phyloP scores from a whole-genome alignment of 2,888 invertebrate genomes.

The Caenorhabditis macrosperma region DNA sequence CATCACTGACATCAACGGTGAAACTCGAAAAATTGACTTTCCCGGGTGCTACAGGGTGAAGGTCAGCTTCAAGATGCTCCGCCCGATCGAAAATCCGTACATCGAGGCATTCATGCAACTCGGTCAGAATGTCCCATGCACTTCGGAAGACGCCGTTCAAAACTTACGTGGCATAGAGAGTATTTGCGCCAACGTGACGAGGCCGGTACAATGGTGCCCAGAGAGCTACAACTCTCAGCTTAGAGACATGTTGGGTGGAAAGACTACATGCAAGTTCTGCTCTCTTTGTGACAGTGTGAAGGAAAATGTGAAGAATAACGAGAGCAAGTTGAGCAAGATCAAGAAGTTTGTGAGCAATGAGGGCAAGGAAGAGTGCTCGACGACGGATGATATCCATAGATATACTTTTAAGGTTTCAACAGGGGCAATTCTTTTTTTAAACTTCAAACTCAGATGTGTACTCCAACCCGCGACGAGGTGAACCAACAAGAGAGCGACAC shows the following conservation, averaged over 20 bases:
- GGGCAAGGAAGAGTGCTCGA: conserved; percentile 61
- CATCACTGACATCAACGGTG: conserved; percentile 64
- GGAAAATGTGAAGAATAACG: conserved; percentile 58
- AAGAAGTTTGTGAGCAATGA: conserved; percentile 64
- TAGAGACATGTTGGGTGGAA: conserved; percentile 68
- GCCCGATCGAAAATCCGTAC: conserved; percentile 71
- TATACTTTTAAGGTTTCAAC: conserved; percentile 65
- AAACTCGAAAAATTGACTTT: conserved; percentile 65
- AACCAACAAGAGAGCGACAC: conserved; percentile 62
- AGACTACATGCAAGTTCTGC: conserved; percentile 74
- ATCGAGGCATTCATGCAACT: conserved; percentile 75
- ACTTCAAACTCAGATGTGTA: conserved; percentile 70
- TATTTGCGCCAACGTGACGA: conserved; percentile 74
- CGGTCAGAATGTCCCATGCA: conserved; percentile 73
- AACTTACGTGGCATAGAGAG: conserved; percentile 56
- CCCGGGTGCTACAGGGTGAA: conserved; percentile 74
- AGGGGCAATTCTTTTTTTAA: background rate
- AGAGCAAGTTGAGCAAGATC: conserved; percentile 48
- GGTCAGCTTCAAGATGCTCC: conserved; percentile 69
- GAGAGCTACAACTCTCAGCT: conserved; percentile 68
- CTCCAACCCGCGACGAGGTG: conserved; percentile 67
- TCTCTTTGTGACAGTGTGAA: conserved; percentile 71
- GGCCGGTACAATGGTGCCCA: conserved; percentile 71
- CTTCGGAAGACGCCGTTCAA: conserved; percentile 46
- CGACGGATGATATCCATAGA: conserved; percentile 54